Evolutionary conservation across 2,113 vertebrate species (phyloP), one percentile per base, ranked within the genome.

Genomic region (Tonatia bakeri): DNA sequence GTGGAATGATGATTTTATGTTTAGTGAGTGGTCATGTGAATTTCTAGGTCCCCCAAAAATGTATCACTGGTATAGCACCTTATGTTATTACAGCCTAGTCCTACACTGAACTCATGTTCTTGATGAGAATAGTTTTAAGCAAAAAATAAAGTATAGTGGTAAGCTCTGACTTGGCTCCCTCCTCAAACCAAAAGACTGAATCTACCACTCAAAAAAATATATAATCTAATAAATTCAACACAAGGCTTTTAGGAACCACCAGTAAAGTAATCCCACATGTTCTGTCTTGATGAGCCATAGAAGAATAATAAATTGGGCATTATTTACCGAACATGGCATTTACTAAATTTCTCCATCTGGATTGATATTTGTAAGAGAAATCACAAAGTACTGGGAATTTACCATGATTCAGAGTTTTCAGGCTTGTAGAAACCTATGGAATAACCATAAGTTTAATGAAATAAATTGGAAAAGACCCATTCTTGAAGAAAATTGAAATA

Each of bases 1-100:
- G 97, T 98, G 97, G 97, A 98, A 98, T 98, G 95, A 98, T 97
- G 73, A 94, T 97, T 97, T 97, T 96, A 97, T 98, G 97, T 97
- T 97, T 97, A 98, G 97, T 96, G 97, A 97, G 73, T 98, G 97
- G 73, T 96, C 73, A 88, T 83, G 50, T 96, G 97, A 91, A 97
- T 89, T 96, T 96, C 87, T 75, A 97, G 93, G 77, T 97, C 88
- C 87, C 88, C 67, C 45, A 94, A 85, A 67, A 96, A 20, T 97
- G 43, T 97, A 45, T 97, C 89, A 88, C 73, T 96, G 93, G 47
- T 75, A 33, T 50, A 95, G 79, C 82, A 76, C 50, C 38, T 36
- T 91, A 67, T 88, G 38, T 96, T 96, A 52, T 67, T 91, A 26
- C 1, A 92, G 84, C 75, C 50, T 93, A 96, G 94, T 95, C 91